Evolutionary conservation across 2,113 vertebrate species (phyloP).

Genomic region (Bos javanicus): DNA sequence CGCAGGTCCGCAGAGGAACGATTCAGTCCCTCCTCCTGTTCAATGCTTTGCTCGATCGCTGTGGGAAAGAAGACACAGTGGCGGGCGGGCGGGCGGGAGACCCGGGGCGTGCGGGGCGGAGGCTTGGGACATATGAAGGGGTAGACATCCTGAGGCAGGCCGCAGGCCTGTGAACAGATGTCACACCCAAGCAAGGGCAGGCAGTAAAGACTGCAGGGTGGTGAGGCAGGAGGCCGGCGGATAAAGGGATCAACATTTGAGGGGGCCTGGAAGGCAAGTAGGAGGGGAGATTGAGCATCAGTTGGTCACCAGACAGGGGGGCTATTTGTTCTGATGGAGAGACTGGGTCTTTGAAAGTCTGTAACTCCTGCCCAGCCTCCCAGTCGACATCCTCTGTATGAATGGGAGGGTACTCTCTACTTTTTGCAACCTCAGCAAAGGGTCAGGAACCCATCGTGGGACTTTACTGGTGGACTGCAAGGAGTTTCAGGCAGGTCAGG

Average conservation of each 20-base stretch:
- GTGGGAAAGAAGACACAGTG: constrained; percentile 11
- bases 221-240: too few species aligned
- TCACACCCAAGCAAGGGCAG: neutral
- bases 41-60: constrained; percentile 97
- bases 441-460: neutral
- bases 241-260: neutral
- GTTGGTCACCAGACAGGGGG: neutral
- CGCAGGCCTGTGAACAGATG: neutral
- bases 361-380: neutral
- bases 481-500: neutral
- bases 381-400: neutral
- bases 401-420: neutral
- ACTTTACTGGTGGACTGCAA: neutral
- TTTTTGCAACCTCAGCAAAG: neutral
- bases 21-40: constrained; percentile 95
- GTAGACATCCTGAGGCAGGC: neutral
- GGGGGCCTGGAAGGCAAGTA: neutral
- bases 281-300: neutral
- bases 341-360: neutral
- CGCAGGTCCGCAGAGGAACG: constrained; percentile 95
- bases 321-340: neutral
- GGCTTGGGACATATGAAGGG: neutral
- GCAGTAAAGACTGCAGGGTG: neutral
- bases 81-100: neutral
- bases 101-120: rapidly evolving